Conservation (phyloP, 2,888 invertebrate species). For the Callyntrura guangdongensis region DNA sequence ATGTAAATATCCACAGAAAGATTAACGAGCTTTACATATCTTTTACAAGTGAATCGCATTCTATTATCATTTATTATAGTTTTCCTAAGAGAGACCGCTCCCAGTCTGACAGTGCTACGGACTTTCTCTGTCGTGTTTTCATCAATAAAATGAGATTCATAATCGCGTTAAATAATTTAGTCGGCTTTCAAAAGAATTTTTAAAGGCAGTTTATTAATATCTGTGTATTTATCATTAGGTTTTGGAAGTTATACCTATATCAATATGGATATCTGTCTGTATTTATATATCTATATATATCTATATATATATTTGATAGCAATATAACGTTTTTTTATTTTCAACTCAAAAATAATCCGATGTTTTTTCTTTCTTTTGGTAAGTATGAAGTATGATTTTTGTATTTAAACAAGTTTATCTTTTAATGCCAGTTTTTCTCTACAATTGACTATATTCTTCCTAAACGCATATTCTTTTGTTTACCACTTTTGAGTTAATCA, state of each 20-base stretch:
- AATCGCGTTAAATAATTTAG: no score
- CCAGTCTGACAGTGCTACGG: not conserved
- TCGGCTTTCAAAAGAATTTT: not conserved
- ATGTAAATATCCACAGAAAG: no score
- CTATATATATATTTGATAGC: conserved; percentile 14
- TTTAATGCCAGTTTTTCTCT: conserved; percentile 30
- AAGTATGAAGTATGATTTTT: not conserved
- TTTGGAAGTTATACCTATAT: no score
- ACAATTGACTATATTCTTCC: conserved; percentile 31
- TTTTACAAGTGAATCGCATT: not conserved
- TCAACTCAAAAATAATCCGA: conserved; percentile 37
- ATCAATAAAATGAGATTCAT: not conserved
- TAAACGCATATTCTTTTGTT: not conserved
- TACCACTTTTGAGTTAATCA: not conserved
- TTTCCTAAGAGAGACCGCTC: not conserved
- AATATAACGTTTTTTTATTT: conserved; percentile 29
- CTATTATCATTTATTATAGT: not conserved
- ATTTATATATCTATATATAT: conserved; percentile 29
- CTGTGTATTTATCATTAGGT: not conserved
- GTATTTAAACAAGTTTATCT: conserved; percentile 23
- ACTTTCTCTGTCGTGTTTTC: not conserved
- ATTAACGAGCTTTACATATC: no score
- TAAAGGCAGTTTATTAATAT: not conserved
- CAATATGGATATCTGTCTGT: conserved; percentile 6
- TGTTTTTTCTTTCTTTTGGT: not conserved